Evolutionary conservation across 2,113 vertebrate species (phyloP).

Genomic region (Leucosticte australis): DNA sequence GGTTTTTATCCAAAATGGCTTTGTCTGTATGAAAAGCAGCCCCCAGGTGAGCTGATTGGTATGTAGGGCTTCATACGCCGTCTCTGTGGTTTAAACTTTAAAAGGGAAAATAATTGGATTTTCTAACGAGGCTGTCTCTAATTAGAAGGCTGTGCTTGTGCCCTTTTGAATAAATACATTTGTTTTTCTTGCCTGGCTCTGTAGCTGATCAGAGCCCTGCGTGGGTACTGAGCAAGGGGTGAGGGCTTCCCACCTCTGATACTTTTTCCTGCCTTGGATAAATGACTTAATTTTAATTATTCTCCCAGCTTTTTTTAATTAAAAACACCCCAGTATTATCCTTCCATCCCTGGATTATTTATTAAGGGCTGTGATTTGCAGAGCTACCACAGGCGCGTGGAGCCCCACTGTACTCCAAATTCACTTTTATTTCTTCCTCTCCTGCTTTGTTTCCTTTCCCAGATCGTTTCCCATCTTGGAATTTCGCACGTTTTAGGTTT

Average conservation of each 20-base stretch:
- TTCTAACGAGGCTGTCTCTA: background rate
- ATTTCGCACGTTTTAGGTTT: background rate
- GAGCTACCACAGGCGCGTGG: background rate
- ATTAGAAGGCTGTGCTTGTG: background rate
- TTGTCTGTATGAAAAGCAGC: background rate
- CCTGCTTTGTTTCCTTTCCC: background rate
- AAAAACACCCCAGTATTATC: background rate
- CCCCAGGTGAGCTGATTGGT: background rate
- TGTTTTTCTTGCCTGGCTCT: background rate
- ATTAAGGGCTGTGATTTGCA: background rate
- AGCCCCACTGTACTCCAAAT: background rate
- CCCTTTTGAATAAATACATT: background rate
- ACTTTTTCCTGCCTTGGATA: background rate
- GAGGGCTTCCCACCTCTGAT: background rate
- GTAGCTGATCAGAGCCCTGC: background rate
- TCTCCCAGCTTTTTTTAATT: background rate
- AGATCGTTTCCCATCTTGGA: background rate
- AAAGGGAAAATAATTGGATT: background rate
- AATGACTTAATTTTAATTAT: background rate
- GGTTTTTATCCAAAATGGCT: background rate
- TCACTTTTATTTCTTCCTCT: background rate
- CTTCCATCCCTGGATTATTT: background rate
- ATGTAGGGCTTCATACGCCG: accelerated
- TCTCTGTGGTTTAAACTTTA: background rate
- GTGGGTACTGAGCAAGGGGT: background rate